These are phyloP conservation scores for Dione juno DNA, from an alignment of 2,888 invertebrate genomes.

Conservation along the genomic window DNA sequence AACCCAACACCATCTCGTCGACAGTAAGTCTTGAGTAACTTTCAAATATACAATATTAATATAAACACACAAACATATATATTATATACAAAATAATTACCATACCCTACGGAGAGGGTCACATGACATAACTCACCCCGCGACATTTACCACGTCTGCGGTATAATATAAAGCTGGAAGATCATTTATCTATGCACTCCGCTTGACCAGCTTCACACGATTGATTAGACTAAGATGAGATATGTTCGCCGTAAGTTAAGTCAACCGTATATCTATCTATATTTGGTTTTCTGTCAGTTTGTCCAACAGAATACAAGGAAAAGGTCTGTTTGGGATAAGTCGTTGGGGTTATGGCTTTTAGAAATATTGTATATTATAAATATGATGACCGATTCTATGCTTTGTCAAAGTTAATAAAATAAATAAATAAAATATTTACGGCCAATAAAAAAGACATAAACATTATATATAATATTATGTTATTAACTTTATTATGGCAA, in stretches of 20 bases:
- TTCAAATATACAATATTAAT: no score
- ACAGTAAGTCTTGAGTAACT: no score
- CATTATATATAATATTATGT: no score
- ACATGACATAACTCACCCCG: conserved; percentile 52
- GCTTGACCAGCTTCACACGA: conserved; percentile 35
- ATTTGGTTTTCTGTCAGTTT: background rate
- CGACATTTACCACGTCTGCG: conserved; percentile 48
- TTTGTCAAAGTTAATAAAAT: no score
- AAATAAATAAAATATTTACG: no score
- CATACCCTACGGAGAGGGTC: conserved; percentile 31
- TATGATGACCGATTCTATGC: no score
- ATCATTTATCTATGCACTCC: conserved; percentile 33
- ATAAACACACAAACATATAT: background rate
- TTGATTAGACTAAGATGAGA: conserved; percentile 32
- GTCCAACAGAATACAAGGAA: background rate
- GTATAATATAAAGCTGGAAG: conserved; percentile 39
- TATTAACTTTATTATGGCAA: no score
- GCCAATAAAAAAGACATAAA: no score
- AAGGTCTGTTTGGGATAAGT: background rate
- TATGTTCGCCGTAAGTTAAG: conserved; percentile 9
- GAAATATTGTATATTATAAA: background rate
- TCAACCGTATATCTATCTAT: background rate
- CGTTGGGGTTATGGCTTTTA: background rate
- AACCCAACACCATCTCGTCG: no score
- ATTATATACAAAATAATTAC: background rate